Evolutionary conservation across 2,888 invertebrate genomes (phyloP).

Genomic region (Drosophila emarginata): DNA sequence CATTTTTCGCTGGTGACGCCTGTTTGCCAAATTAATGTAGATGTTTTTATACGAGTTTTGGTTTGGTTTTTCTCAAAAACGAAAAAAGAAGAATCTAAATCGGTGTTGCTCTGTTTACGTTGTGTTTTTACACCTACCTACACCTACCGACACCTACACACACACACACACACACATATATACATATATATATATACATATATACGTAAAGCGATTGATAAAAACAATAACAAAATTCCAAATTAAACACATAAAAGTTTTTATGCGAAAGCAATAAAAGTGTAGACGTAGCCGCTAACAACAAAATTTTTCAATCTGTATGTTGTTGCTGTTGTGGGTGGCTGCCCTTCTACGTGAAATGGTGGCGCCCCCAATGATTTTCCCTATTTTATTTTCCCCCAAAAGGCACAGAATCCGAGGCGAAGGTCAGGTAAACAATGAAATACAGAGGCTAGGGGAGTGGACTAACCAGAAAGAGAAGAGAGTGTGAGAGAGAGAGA

Average conservation of each 20-base stretch:
- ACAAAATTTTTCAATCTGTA: slow-evolving; percentile 24
- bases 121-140: slow-evolving; percentile 63
- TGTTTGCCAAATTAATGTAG: slow-evolving; percentile 66
- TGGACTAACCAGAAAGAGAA: slow-evolving; percentile 5
- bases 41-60: slow-evolving; percentile 45
- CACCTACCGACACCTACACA: slow-evolving; percentile 11
- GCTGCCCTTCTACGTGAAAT: slow-evolving; percentile 52
- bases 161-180: slow-evolving; percentile 36
- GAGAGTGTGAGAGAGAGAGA: slow-evolving; percentile 10
- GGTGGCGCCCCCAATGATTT: background rate
- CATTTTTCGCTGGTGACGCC: slow-evolving; percentile 46
- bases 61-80: background rate
- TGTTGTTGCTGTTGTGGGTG: slow-evolving; percentile 29
- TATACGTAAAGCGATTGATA: slow-evolving; percentile 55
- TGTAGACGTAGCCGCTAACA: slow-evolving; percentile 62
- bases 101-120: slow-evolving; percentile 54
- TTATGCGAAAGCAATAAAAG: slow-evolving; percentile 75
- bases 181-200: too few species aligned
- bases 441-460: slow-evolving; percentile 9
- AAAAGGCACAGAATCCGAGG: slow-evolving; percentile 34
- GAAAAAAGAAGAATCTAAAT: slow-evolving; percentile 33
- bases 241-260: slow-evolving; percentile 78
- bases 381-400: slow-evolving; percentile 18
- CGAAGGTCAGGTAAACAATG: slow-evolving; percentile 76
- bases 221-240: slow-evolving; percentile 79